phyloP scores from a whole-genome alignment of 2,113 vertebrate genomes.

The Melospiza georgiana region DNA sequence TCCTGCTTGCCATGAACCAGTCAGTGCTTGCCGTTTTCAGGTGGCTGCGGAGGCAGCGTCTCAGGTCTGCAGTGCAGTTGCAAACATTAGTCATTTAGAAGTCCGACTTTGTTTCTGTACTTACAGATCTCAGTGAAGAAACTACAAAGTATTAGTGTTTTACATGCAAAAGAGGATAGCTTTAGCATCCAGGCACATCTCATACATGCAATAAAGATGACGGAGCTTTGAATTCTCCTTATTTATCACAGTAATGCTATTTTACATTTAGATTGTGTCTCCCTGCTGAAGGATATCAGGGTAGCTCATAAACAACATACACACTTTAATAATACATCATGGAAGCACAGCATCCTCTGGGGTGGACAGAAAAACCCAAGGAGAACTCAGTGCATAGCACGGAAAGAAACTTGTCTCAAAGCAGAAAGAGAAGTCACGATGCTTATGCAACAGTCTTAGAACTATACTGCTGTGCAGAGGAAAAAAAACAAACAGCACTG shows the following conservation, averaged over 20 bases:
- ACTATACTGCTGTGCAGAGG: neutral
- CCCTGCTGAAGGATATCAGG: neutral
- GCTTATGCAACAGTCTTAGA: neutral
- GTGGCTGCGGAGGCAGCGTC: neutral
- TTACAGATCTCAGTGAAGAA: slow-evolving; percentile 3
- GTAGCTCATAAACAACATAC: slow-evolving; percentile 16
- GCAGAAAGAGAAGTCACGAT: neutral
- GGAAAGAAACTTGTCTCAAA: neutral
- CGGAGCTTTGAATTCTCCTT: neutral
- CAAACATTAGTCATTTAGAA: neutral
- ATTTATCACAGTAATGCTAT: neutral
- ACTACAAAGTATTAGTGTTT: neutral
- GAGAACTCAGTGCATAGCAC: neutral
- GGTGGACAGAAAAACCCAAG: neutral
- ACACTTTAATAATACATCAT: slow-evolving; percentile 32
- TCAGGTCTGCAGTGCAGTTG: neutral
- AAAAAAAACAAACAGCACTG: neutral
- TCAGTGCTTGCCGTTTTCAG: neutral
- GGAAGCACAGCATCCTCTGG: slow-evolving; percentile 3
- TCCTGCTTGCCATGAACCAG: neutral
- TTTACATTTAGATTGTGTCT: slow-evolving; percentile 35
- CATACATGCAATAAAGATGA: neutral
- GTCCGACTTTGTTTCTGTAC: neutral
- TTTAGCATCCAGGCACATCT: slow-evolving; percentile 1
- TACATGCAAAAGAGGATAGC: neutral